These are phyloP conservation scores for Galleria mellonella DNA, from an alignment of 1,140 invertebrate species.

Conservation along the genomic window DNA sequence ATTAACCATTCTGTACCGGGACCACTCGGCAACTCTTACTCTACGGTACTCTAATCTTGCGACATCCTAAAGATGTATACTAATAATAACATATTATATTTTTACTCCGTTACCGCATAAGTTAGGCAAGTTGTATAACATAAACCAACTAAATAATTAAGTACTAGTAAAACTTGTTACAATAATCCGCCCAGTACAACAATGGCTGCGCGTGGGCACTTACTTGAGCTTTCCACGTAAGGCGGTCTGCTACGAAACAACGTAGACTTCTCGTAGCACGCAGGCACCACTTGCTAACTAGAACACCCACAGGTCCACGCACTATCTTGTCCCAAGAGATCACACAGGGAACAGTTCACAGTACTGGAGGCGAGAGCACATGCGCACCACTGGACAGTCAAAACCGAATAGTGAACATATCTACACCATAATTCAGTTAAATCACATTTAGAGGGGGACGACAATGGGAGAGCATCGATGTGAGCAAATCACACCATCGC, in stretches of 20 bases:
- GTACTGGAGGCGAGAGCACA: constrained; percentile 20
- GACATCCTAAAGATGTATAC: too few species aligned
- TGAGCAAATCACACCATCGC: constrained; percentile 66
- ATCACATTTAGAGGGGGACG: constrained; percentile 64
- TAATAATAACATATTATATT: too few species aligned
- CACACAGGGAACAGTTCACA: constrained; percentile 19
- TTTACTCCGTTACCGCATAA: too few species aligned
- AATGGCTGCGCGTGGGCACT: constrained; percentile 14
- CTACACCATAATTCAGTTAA: constrained; percentile 69
- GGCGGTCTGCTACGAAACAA: constrained; percentile 19
- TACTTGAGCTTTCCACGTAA: constrained; percentile 38
- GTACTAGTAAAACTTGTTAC: too few species aligned
- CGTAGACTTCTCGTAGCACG: constrained; percentile 40
- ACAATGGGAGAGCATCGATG: constrained; percentile 65
- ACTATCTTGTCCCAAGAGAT: not conserved
- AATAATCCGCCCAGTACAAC: not conserved
- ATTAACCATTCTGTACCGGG: too few species aligned
- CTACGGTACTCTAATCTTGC: too few species aligned
- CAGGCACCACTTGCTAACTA: constrained; percentile 20
- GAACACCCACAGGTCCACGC: constrained; percentile 17
- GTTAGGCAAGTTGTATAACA: too few species aligned
- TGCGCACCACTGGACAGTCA: constrained; percentile 47
- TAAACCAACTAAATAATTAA: too few species aligned
- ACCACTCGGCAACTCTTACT: too few species aligned
- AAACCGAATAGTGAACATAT: constrained; percentile 60